Conservation (phyloP, 2,888 invertebrate species). For the Crepidodera aurea region DNA sequence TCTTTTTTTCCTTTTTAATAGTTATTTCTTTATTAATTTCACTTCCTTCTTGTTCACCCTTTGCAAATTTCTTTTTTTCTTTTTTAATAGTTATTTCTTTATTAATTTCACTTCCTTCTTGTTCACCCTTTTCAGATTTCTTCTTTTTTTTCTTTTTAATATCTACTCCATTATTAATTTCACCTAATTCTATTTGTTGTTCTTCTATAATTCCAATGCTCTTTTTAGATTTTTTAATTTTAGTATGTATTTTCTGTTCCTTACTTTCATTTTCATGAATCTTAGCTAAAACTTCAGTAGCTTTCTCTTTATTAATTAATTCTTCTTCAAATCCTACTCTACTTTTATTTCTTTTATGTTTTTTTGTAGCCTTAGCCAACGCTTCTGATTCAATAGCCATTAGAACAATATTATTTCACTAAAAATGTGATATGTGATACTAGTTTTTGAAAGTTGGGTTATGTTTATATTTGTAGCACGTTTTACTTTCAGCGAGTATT, state of each 20-base stretch:
- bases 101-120: no score
- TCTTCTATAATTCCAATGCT: no score
- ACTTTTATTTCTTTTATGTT: constrained; percentile 28
- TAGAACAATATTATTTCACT: no score
- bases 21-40: background rate
- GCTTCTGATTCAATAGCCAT: constrained; percentile 15
- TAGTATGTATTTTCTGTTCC: no score
- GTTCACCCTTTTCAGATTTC: no score
- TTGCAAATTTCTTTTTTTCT: background rate
- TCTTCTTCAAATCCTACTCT: constrained; percentile 43
- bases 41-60: no score
- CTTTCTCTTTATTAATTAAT: constrained; percentile 39
- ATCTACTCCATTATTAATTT: background rate
- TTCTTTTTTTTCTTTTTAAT: background rate
- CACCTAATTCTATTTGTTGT: constrained; percentile 1
- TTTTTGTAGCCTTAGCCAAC: constrained; percentile 21
- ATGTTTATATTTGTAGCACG: background rate
- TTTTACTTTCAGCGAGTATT: background rate
- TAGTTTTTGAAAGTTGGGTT: background rate
- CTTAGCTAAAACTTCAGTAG: constrained; percentile 27
- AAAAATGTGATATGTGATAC: background rate
- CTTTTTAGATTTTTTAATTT: no score
- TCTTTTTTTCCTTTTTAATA: background rate
- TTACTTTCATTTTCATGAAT: background rate
- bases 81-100: background rate